A percentile compares a stretch with the other conserved stretches of the same genome.
Evolutionary conservation across 2,113 vertebrate species (phyloP).

Genomic region (Oncorhynchus mykiss): DNA sequence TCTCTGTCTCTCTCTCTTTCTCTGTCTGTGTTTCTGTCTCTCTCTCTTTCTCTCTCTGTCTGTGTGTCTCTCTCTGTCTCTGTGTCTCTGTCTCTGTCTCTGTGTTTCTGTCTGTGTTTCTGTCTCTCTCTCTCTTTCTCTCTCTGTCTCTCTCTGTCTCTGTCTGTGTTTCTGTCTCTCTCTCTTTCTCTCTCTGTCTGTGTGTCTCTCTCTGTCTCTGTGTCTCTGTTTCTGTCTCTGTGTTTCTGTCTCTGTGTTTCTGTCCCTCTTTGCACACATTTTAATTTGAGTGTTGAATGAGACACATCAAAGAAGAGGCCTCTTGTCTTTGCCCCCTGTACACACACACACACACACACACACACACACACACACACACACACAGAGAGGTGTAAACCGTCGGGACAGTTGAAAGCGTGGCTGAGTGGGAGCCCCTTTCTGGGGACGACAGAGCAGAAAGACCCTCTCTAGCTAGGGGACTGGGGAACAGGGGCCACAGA

Average conservation of each 20-base stretch:
- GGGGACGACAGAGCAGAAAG: conserved; percentile 40
- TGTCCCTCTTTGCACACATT: conserved; percentile 10
- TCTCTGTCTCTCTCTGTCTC: conserved; percentile 18
- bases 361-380: conserved; percentile 12
- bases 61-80: no score
- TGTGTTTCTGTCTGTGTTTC: not conserved
- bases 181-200: conserved; percentile 29
- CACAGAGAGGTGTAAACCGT: conserved; percentile 9
- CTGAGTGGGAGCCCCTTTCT: no score
- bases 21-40: no score
- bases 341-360: conserved; percentile 15
- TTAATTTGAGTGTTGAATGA: not conserved
- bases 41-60: no score
- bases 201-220: conserved; percentile 2
- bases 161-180: not conserved
- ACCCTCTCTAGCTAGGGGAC: conserved; percentile 28
- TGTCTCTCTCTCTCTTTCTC: conserved; percentile 10
- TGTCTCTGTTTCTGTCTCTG: not conserved
- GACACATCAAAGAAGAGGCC: no score
- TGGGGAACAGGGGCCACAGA: no score
- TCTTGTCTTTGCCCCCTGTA: no score
- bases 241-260: not conserved
- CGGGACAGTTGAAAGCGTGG: no score
- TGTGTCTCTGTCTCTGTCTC: not conserved
- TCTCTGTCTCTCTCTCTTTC: conserved; percentile 16